Conservation (phyloP, 2,888 invertebrate genomes). For the Nyleta sp. region DNA sequence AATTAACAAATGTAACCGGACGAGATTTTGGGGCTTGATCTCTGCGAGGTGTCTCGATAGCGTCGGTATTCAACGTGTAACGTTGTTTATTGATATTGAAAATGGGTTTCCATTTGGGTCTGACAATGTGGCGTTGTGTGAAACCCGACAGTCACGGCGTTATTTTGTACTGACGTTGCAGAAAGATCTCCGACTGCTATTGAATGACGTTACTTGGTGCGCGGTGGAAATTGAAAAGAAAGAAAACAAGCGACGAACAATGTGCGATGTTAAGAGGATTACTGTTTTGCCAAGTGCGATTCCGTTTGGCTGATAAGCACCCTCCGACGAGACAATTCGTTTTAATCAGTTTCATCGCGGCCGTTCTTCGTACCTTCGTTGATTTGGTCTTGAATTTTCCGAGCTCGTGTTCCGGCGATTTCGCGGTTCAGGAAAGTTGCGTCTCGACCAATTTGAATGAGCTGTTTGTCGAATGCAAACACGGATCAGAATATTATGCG, state of each 20-base stretch:
- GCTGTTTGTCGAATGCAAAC: constrained; percentile 1
- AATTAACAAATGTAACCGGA: constrained; percentile 24
- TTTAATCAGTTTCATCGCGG: too few species aligned
- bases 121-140: constrained; percentile 1
- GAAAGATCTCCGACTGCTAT: constrained; percentile 3
- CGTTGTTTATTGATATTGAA: constrained; percentile 25
- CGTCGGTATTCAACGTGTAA: too few species aligned
- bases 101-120: neutral
- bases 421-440: neutral
- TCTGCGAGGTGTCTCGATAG: too few species aligned
- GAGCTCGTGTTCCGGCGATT: too few species aligned
- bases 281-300: constrained; percentile 15
- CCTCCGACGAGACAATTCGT: too few species aligned
- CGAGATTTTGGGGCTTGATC: too few species aligned
- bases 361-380: too few species aligned
- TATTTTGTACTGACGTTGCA: constrained; percentile 32
- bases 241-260: neutral
- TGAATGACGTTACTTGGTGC: neutral
- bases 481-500: neutral
- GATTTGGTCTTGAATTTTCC: neutral
- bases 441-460: constrained; percentile 7
- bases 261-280: neutral
- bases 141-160: constrained; percentile 36
- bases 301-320: neutral
- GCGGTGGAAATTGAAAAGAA: too few species aligned